These are phyloP conservation scores for Sciurus vulgaris DNA, from an alignment of 2,797 vertebrate genomes.

Conservation along the genomic window DNA sequence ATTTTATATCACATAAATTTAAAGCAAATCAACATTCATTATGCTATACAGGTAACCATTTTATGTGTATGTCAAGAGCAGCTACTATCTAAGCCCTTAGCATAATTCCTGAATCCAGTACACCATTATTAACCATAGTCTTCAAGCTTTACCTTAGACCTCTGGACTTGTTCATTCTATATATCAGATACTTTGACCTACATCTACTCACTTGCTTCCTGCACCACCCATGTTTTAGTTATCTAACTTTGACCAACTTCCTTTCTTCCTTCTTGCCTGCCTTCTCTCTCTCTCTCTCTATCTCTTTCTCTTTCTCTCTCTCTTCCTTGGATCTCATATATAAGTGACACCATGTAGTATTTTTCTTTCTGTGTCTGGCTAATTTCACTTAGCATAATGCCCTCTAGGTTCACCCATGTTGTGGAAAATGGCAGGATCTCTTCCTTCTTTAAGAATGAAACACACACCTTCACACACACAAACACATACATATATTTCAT, in stretches of 20 bases:
- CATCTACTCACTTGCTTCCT: background rate
- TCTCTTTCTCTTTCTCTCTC: too few species aligned
- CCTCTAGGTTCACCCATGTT: background rate
- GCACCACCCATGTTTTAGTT: background rate
- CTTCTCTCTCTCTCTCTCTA: too few species aligned
- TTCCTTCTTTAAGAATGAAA: background rate
- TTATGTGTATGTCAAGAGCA: background rate
- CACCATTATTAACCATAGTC: background rate
- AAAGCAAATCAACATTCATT: background rate
- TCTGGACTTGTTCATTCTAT: background rate
- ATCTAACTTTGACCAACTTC: background rate
- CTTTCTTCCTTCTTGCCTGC: too few species aligned
- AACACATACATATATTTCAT: background rate
- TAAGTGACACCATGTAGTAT: background rate
- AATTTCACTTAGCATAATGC: background rate
- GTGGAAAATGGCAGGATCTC: too few species aligned
- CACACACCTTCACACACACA: background rate
- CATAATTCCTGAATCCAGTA: background rate
- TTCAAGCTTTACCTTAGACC: background rate
- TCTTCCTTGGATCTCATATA: too few species aligned
- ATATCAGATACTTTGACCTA: background rate
- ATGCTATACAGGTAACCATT: background rate
- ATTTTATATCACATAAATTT: background rate
- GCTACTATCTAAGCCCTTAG: background rate
- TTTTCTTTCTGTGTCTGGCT: background rate